A percentile compares a stretch with the other conserved stretches of the same genome.
Conservation (phyloP, 2,113 vertebrate species). For the Sarotherodon lohbergeri region DNA sequence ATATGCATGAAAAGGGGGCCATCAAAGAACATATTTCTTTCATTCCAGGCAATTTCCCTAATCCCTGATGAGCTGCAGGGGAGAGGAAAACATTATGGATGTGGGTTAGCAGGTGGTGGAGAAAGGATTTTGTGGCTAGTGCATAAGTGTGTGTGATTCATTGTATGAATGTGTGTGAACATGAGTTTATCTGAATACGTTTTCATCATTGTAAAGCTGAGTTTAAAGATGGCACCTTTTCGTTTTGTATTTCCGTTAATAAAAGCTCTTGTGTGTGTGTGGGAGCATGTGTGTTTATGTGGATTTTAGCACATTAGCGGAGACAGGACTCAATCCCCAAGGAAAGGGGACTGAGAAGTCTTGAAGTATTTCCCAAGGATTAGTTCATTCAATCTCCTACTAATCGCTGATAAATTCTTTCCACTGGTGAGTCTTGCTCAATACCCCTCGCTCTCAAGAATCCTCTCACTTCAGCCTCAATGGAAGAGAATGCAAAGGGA, state of each 20-base stretch:
- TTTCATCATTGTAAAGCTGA: constrained; percentile 12
- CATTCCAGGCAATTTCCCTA: constrained; percentile 77
- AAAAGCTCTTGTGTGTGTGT: not conserved
- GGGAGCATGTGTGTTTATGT: not conserved
- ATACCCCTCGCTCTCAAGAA: constrained; percentile 22
- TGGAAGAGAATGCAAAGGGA: not conserved
- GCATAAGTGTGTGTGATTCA: constrained; percentile 20
- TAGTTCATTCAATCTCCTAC: constrained; percentile 84
- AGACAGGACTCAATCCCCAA: constrained; percentile 47
- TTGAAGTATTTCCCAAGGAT: constrained; percentile 81
- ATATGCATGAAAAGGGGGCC: constrained; percentile 70
- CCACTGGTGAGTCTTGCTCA: constrained; percentile 72
- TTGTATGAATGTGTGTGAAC: constrained; percentile 12
- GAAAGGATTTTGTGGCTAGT: constrained; percentile 31
- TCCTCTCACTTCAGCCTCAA: constrained; percentile 9
- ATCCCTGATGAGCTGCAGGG: constrained; percentile 75
- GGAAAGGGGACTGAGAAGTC: constrained; percentile 73
- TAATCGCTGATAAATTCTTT: constrained; percentile 87
- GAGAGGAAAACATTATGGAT: constrained; percentile 67
- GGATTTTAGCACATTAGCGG: constrained; percentile 1
- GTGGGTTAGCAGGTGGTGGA: constrained; percentile 69
- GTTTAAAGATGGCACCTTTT: constrained; percentile 20
- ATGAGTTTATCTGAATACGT: constrained; percentile 38
- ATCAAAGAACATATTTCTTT: constrained; percentile 79
- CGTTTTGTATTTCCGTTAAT: not conserved